phyloP scores from a whole-genome alignment of 2,888 invertebrate species.

The Phlogophora meticulosa region DNA sequence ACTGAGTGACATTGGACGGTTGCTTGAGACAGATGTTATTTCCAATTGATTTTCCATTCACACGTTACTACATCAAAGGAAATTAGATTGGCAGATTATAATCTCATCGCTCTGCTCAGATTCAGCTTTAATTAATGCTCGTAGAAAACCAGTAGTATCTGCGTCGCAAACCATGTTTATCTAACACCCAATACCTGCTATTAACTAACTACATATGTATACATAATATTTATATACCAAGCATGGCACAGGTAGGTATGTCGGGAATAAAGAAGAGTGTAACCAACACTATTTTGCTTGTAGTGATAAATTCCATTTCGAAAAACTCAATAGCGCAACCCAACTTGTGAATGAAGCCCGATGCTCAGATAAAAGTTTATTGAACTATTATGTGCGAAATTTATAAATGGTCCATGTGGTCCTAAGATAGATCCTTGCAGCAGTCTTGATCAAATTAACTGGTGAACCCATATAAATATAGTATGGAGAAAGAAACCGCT shows the following conservation, averaged over 20 bases:
- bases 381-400: not conserved
- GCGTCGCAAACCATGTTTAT: slow-evolving; percentile 2
- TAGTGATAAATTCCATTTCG: not conserved
- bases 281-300: not conserved
- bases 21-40: slow-evolving; percentile 40
- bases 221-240: not conserved
- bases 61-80: slow-evolving; percentile 45
- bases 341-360: not conserved
- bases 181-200: slow-evolving; percentile 1
- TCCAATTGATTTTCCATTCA: slow-evolving; percentile 50
- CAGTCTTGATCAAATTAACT: not conserved
- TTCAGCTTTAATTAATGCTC: slow-evolving; percentile 13
- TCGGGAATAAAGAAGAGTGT: not conserved
- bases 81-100: slow-evolving; percentile 37
- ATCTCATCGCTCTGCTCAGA: slow-evolving; percentile 15
- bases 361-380: not conserved
- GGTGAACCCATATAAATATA: not conserved
- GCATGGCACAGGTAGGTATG: not conserved
- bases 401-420: not conserved
- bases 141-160: slow-evolving; percentile 12
- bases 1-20: slow-evolving; percentile 42
- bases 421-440: slow-evolving; percentile 8
- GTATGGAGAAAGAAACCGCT: not conserved
- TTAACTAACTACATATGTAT: not conserved
- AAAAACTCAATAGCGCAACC: not conserved